These are phyloP conservation scores for Rhinatrema bivittatum DNA, from an alignment of 2,797 vertebrate genomes.

Conservation along the genomic window DNA sequence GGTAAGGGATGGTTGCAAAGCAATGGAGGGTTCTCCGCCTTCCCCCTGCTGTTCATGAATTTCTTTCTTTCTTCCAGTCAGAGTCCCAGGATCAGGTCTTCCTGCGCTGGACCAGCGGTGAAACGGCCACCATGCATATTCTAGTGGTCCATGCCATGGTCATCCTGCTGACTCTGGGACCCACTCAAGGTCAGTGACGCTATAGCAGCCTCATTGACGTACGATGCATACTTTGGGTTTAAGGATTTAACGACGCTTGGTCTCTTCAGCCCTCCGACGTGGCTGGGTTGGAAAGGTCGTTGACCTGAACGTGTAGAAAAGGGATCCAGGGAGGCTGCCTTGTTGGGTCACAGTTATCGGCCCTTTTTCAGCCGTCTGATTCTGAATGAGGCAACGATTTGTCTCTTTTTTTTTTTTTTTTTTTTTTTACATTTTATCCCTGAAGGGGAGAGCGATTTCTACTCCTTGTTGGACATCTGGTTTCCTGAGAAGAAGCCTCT, in stretches of 20 bases:
- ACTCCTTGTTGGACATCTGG: slow-evolving; percentile 85
- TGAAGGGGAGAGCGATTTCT: slow-evolving; percentile 82
- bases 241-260: too few relatives aligned
- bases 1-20: background rate
- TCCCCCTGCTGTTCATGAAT: slow-evolving; percentile 6
- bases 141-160: slow-evolving; percentile 98
- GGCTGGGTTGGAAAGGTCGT: too few relatives aligned
- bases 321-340: too few relatives aligned
- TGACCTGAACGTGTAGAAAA: too few relatives aligned
- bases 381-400: background rate
- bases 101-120: slow-evolving; percentile 89
- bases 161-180: slow-evolving; percentile 81
- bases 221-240: too few relatives aligned
- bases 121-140: slow-evolving; percentile 97
- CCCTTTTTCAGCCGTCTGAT: too few relatives aligned
- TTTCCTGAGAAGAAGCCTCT: slow-evolving; percentile 94
- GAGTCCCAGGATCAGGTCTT: slow-evolving; percentile 98
- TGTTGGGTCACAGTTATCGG: too few relatives aligned
- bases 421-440: background rate
- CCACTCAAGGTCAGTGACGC: slow-evolving; percentile 58
- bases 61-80: slow-evolving; percentile 53
- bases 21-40: too few relatives aligned
- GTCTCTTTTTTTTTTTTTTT: background rate
- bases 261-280: too few relatives aligned
- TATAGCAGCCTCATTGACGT: background rate